phyloP scores from a whole-genome alignment of 2,113 vertebrate species.

The Pelmatolapia mariae region DNA sequence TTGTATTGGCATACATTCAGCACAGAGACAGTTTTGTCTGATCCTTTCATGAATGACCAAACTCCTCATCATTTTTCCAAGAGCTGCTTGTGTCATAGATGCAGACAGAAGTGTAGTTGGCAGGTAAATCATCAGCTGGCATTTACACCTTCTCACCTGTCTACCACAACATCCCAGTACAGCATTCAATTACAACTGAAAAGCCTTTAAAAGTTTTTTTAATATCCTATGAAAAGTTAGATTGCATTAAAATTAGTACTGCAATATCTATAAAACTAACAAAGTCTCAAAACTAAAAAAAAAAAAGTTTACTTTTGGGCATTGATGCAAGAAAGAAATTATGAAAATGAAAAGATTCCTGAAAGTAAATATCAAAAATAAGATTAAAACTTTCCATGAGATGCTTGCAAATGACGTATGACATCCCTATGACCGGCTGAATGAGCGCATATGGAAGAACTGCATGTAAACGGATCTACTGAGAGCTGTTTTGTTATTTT shows the following conservation, averaged over 20 bases:
- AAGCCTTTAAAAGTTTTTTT: not conserved
- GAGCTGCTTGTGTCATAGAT: not conserved
- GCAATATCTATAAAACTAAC: not conserved
- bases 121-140: not conserved
- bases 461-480: not conserved
- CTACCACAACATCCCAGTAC: rapidly evolving
- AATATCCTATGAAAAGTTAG: not conserved
- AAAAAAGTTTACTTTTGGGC: not conserved
- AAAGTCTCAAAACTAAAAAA: not conserved
- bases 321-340: not conserved
- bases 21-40: not conserved
- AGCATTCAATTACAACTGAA: not conserved
- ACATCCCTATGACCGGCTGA: not conserved
- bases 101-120: not conserved
- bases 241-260: rapidly evolving
- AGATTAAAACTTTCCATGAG: rapidly evolving
- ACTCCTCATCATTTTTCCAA: not conserved
- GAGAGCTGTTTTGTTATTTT: not conserved
- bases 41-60: not conserved
- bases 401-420: not conserved
- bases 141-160: not conserved
- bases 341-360: not conserved
- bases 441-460: not conserved
- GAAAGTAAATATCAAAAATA: not conserved
- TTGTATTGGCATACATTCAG: not conserved